Evolutionary conservation across 1,140 invertebrate genomes (phyloP).

Genomic region (Holcopasites calliopsidis): DNA sequence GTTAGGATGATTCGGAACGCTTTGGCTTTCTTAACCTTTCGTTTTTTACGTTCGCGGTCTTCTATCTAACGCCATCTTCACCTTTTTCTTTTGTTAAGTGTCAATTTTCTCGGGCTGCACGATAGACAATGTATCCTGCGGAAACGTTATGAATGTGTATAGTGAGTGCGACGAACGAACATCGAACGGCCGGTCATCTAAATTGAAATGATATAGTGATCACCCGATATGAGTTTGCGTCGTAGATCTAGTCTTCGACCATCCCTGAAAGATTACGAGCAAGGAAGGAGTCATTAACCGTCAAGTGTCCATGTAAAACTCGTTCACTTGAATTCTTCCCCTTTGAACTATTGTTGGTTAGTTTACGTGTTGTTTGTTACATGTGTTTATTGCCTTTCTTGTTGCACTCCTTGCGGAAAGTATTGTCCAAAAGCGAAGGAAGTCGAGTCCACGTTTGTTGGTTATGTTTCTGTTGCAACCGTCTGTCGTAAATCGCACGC

Average conservation of each 20-base stretch:
- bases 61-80: conserved; percentile 42
- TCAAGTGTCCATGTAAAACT: conserved; percentile 66
- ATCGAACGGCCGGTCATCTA: conserved; percentile 10
- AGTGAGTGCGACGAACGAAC: conserved; percentile 34
- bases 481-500: conserved; percentile 37
- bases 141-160: conserved; percentile 7
- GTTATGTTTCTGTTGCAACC: conserved; percentile 53
- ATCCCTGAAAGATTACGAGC: conserved; percentile 43
- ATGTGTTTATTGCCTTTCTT: conserved; percentile 32
- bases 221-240: conserved; percentile 64
- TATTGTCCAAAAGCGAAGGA: conserved; percentile 18
- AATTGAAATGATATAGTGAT: conserved; percentile 41
- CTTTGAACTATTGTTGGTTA: conserved; percentile 66
- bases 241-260: conserved; percentile 51
- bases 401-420: conserved; percentile 20
- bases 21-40: conserved; percentile 17
- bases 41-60: not conserved
- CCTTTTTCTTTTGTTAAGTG: conserved; percentile 28
- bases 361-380: conserved; percentile 62
- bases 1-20: conserved; percentile 26
- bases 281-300: conserved; percentile 49
- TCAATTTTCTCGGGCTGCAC: conserved; percentile 21
- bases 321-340: conserved; percentile 59
- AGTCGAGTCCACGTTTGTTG: conserved; percentile 46
- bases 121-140: conserved; percentile 19